A percentile compares a stretch with the other conserved stretches of the same genome.
phyloP scores from a whole-genome alignment of 2,888 invertebrate genomes.

The Axea sp. region DNA sequence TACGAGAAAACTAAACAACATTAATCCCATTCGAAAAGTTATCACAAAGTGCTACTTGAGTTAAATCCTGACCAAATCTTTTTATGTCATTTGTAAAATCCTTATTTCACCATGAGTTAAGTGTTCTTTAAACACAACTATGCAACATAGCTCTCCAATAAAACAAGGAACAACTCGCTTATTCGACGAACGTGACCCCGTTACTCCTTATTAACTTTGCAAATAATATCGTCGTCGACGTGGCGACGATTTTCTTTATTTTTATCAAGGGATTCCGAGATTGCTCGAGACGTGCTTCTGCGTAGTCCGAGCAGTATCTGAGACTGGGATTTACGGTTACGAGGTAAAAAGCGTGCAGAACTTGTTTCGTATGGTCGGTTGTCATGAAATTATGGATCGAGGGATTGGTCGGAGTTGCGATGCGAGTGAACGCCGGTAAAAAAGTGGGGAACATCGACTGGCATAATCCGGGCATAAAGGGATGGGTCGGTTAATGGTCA shows the following conservation, averaged over 20 bases:
- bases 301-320: conserved; percentile 31
- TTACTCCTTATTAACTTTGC: conserved; percentile 55
- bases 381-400: conserved; percentile 44
- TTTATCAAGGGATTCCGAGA: conserved; percentile 52
- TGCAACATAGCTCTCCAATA: too few species aligned
- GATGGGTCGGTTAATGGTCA: conserved; percentile 32
- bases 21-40: too few species aligned
- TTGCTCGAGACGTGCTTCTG: conserved; percentile 42
- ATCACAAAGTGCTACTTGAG: too few species aligned
- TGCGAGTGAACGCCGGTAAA: conserved; percentile 2
- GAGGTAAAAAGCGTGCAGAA: conserved; percentile 42
- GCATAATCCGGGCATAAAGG: conserved; percentile 39
- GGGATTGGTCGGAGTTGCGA: conserved; percentile 7
- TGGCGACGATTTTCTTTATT: conserved; percentile 48
- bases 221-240: conserved; percentile 49
- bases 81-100: too few species aligned
- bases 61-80: too few species aligned
- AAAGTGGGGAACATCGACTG: conserved; percentile 15
- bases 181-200: too few species aligned
- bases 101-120: too few species aligned
- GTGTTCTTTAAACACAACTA: too few species aligned
- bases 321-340: conserved; percentile 47
- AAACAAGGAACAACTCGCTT: too few species aligned
- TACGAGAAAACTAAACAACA: too few species aligned
- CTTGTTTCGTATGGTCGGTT: conserved; percentile 41